phyloP scores from a whole-genome alignment of 2,113 vertebrate species.

The Clarias magur region DNA sequence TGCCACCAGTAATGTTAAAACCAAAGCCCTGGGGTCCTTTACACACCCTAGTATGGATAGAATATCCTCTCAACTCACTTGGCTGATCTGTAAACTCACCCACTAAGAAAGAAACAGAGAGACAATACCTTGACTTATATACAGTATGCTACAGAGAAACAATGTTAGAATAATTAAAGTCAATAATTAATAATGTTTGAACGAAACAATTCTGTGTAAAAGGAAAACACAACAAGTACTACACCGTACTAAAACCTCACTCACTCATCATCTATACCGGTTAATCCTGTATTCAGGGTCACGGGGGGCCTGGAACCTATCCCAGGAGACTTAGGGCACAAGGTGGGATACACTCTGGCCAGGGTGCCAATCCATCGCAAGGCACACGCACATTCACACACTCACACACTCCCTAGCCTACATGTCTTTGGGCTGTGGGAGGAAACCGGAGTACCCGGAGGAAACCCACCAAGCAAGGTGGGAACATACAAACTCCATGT shows the following conservation, averaged over 20 bases:
- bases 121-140: background rate
- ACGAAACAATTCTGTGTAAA: background rate
- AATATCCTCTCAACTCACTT: conserved; percentile 71
- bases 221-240: background rate
- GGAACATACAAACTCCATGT: too few species aligned
- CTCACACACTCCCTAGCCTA: too few species aligned
- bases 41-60: conserved; percentile 69
- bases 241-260: background rate
- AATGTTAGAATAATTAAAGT: background rate
- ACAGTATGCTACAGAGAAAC: background rate
- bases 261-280: too few species aligned
- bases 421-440: too few species aligned
- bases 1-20: conserved; percentile 78
- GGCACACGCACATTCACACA: too few species aligned
- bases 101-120: conserved; percentile 34
- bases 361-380: too few species aligned
- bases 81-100: conserved; percentile 75
- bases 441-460: too few species aligned
- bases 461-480: too few species aligned
- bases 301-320: too few species aligned
- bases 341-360: too few species aligned
- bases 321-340: too few species aligned
- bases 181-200: background rate
- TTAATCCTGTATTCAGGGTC: too few species aligned
- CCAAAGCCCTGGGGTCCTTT: conserved; percentile 77